Conservation (phyloP, 2,888 invertebrate species). For the Pyrrhosoma nymphula region DNA sequence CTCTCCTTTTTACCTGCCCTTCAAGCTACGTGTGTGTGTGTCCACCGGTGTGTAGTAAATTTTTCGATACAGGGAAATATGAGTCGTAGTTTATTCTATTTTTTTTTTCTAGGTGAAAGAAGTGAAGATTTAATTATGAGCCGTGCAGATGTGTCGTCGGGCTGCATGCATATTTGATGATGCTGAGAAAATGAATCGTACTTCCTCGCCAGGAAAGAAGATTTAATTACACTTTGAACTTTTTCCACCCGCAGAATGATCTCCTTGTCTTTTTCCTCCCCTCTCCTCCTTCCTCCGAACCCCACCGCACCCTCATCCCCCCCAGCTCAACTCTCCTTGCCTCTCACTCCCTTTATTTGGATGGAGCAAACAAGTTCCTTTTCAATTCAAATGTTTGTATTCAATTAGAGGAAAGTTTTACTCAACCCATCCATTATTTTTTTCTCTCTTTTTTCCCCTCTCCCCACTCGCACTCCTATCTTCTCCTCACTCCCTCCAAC, state of each 20-base stretch:
- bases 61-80: neutral
- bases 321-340: too few species aligned
- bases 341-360: neutral
- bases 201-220: neutral
- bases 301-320: neutral
- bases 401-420: conserved; percentile 49
- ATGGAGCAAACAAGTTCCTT: conserved; percentile 4
- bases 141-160: neutral
- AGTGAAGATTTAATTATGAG: conserved; percentile 10
- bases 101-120: neutral
- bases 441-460: neutral
- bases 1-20: neutral
- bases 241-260: conserved; percentile 32
- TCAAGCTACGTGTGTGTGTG: neutral
- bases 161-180: neutral
- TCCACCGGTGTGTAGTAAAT: neutral
- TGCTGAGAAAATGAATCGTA: neutral
- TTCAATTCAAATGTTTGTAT: conserved; percentile 52
- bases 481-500: neutral
- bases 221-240: conserved; percentile 35
- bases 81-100: neutral
- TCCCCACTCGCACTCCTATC: neutral
- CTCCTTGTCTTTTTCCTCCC: neutral
- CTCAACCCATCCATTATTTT: conserved; percentile 12
- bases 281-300: neutral